Evolutionary conservation across 2,797 vertebrate genomes (phyloP).

Genomic region (Danio tinwini): DNA sequence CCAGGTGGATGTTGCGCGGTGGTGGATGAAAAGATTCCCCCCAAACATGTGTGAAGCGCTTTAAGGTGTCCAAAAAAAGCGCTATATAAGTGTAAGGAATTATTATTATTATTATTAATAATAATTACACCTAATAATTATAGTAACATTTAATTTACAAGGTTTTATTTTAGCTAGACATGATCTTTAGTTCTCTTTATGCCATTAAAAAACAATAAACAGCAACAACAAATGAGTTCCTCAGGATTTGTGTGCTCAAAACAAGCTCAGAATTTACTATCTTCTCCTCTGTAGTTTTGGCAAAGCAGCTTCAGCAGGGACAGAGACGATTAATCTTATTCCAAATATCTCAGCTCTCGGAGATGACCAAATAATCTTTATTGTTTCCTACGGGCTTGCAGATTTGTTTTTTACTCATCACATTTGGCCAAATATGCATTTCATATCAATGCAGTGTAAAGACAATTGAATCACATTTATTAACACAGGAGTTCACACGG

Average conservation of each 20-base stretch:
- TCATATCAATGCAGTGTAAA: slow-evolving; percentile 36
- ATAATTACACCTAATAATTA: neutral
- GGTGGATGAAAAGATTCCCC: too few relatives aligned
- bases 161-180: neutral
- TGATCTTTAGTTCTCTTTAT: neutral
- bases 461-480: slow-evolving; percentile 14
- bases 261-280: slow-evolving; percentile 1
- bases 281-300: slow-evolving; percentile 20
- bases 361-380: neutral
- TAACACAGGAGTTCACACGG: slow-evolving; percentile 7
- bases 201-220: neutral
- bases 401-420: slow-evolving; percentile 4
- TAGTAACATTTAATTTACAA: neutral
- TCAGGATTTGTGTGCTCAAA: neutral
- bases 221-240: neutral
- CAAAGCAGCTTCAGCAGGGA: slow-evolving; percentile 50
- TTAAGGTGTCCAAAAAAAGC: too few relatives aligned
- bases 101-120: too few relatives aligned
- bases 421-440: slow-evolving; percentile 41
- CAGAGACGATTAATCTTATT: slow-evolving; percentile 52
- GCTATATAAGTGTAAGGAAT: too few relatives aligned
- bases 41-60: too few relatives aligned
- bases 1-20: too few relatives aligned
- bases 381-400: slow-evolving; percentile 19
- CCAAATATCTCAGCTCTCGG: slow-evolving; percentile 41